These are phyloP conservation scores for Drosophila pseudoobscura DNA, from an alignment of 1,140 invertebrate genomes.

Conservation along the genomic window DNA sequence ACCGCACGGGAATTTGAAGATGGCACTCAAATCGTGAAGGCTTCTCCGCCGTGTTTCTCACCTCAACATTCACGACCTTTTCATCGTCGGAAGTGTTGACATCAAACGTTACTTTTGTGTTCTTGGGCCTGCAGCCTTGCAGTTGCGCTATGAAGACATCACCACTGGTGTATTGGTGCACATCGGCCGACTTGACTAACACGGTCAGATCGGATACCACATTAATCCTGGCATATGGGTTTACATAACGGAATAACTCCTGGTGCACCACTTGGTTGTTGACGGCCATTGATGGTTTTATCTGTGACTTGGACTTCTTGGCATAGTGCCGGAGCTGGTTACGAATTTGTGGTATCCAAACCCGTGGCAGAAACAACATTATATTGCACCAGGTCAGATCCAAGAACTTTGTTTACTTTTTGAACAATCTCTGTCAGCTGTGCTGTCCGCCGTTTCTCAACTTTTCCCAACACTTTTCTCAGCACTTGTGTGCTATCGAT, in stretches of 20 bases:
- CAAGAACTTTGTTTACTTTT: slow-evolving; percentile 45
- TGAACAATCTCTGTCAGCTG: slow-evolving; percentile 35
- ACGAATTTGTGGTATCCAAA: slow-evolving; percentile 29
- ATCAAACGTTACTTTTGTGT: slow-evolving; percentile 53
- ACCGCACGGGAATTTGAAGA: slow-evolving; percentile 65
- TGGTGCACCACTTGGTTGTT: slow-evolving; percentile 62
- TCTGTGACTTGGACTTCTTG: slow-evolving; percentile 36
- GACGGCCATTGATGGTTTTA: slow-evolving; percentile 10
- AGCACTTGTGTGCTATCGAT: too few species aligned
- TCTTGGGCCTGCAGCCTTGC: slow-evolving; percentile 44
- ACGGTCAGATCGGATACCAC: slow-evolving; percentile 61
- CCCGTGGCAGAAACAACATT: slow-evolving; percentile 56
- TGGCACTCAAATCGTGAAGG: slow-evolving; percentile 46
- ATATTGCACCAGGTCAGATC: slow-evolving; percentile 20
- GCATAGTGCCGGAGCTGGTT: slow-evolving; percentile 45
- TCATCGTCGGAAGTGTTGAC: slow-evolving; percentile 57
- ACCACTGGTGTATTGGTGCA: slow-evolving; percentile 63
- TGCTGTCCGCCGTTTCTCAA: background rate
- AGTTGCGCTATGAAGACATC: slow-evolving; percentile 70
- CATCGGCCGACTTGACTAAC: slow-evolving; percentile 57
- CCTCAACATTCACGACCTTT: slow-evolving; percentile 55
- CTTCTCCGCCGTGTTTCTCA: slow-evolving; percentile 44
- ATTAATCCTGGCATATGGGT: slow-evolving; percentile 69
- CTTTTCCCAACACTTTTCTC: too few species aligned
- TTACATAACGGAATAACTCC: slow-evolving; percentile 70